Conservation (phyloP, 1,140 invertebrate species). For the Lordiphosa mommai region DNA sequence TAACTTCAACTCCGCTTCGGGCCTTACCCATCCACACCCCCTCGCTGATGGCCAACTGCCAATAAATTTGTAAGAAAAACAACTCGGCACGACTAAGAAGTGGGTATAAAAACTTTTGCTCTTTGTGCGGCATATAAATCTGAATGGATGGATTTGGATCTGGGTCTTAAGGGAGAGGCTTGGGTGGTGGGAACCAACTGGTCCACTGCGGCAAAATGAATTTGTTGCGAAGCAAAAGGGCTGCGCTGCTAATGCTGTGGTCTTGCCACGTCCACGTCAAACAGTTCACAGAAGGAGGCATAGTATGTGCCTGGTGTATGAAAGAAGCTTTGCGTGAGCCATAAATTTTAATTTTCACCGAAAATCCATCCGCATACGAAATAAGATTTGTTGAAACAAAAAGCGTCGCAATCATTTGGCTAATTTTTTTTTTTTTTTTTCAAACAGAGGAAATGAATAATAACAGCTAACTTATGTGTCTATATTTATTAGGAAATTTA, state of each 20-base stretch:
- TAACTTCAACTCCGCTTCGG: not conserved
- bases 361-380: slow-evolving; percentile 36
- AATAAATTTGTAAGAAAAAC: slow-evolving; percentile 52
- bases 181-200: not conserved
- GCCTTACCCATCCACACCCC: slow-evolving; percentile 6
- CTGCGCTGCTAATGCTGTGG: slow-evolving; percentile 6
- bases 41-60: slow-evolving; percentile 38
- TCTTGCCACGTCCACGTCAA: not conserved
- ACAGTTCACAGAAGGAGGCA: not conserved
- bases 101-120: slow-evolving; percentile 48
- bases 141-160: slow-evolving; percentile 45
- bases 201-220: slow-evolving; percentile 11
- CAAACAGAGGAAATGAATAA: too few species aligned
- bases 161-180: not conserved
- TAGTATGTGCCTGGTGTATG: not conserved
- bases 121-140: slow-evolving; percentile 51
- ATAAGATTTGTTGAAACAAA: slow-evolving; percentile 15
- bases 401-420: slow-evolving; percentile 7
- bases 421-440: too few species aligned
- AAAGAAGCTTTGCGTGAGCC: slow-evolving; percentile 30
- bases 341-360: slow-evolving; percentile 51
- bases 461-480: too few species aligned
- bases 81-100: slow-evolving; percentile 38
- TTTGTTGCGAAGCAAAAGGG: slow-evolving; percentile 6
- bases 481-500: too few species aligned